phyloP scores from a whole-genome alignment of 2,888 invertebrate species.

The Marronus borbonicus region DNA sequence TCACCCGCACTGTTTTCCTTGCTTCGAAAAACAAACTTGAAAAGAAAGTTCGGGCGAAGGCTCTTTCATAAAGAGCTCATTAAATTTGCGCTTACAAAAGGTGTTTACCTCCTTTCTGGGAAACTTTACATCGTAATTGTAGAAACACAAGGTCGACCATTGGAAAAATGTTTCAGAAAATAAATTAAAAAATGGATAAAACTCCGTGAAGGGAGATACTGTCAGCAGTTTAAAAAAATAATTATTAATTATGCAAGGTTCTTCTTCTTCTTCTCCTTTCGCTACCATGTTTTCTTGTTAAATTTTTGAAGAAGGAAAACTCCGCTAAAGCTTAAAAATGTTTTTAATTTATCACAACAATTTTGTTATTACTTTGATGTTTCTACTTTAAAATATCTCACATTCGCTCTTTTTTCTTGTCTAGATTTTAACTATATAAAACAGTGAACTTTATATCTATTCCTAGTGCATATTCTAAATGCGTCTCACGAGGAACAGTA shows the following conservation, averaged over 20 bases:
- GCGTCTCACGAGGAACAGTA: too few relatives aligned
- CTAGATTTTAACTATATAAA: too few relatives aligned
- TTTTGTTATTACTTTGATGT: too few relatives aligned
- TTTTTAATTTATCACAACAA: too few relatives aligned
- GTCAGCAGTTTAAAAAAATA: not conserved
- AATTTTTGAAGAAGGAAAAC: not conserved
- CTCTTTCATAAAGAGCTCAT: not conserved
- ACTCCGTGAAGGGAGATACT: not conserved
- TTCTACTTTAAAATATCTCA: too few relatives aligned
- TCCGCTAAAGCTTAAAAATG: too few relatives aligned
- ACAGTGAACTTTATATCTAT: too few relatives aligned
- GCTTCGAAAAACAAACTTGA: not conserved
- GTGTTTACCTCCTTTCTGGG: not conserved
- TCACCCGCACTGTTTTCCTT: not conserved
- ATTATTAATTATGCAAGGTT: too few relatives aligned
- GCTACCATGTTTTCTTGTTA: not conserved
- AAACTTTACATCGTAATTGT: not conserved
- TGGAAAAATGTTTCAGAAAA: not conserved
- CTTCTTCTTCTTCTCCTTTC: too few relatives aligned
- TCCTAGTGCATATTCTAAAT: too few relatives aligned
- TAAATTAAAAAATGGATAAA: not conserved
- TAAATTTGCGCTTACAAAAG: conserved; percentile 7
- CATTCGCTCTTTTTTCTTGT: too few relatives aligned
- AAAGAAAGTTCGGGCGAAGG: too few relatives aligned
- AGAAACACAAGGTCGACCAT: not conserved